These are phyloP conservation scores for Pterophyllum scalare DNA, from an alignment of 2,113 vertebrate genomes.

Conservation along the genomic window DNA sequence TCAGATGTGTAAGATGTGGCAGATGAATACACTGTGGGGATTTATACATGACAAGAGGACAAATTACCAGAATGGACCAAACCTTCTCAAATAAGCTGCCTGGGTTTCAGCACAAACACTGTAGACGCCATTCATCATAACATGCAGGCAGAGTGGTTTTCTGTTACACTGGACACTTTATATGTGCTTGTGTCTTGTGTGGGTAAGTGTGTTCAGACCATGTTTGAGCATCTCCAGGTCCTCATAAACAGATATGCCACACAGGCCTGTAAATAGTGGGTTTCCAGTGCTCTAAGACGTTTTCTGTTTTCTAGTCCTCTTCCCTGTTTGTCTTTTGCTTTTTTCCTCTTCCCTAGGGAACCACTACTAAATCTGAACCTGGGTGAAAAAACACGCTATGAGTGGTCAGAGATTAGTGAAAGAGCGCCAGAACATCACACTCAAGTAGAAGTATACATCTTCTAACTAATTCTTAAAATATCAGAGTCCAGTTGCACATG, in stretches of 20 bases:
- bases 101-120: slow-evolving; percentile 53
- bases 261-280: slow-evolving; percentile 46
- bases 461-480: not conserved
- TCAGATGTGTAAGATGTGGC: slow-evolving; percentile 46
- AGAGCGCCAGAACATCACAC: not conserved
- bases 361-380: slow-evolving; percentile 22
- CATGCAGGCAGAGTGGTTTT: slow-evolving; percentile 30
- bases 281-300: slow-evolving; percentile 36
- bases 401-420: not conserved
- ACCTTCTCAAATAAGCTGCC: slow-evolving; percentile 47
- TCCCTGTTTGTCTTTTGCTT: slow-evolving; percentile 41
- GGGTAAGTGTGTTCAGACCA: slow-evolving; percentile 14
- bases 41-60: slow-evolving; percentile 59
- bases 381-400: slow-evolving; percentile 4
- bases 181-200: slow-evolving; percentile 36
- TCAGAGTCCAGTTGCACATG: not conserved
- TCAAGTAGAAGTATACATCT: not conserved
- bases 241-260: slow-evolving; percentile 51
- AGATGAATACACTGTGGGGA: slow-evolving; percentile 20
- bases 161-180: slow-evolving; percentile 45
- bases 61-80: slow-evolving; percentile 45
- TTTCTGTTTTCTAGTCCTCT: slow-evolving; percentile 36
- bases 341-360: slow-evolving; percentile 18
- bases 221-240: slow-evolving; percentile 46
- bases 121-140: slow-evolving; percentile 37